Evolutionary conservation across 2,888 invertebrate species (phyloP), one percentile per base, ranked within the genome.

Genomic region (Xiphydria camelus): DNA sequence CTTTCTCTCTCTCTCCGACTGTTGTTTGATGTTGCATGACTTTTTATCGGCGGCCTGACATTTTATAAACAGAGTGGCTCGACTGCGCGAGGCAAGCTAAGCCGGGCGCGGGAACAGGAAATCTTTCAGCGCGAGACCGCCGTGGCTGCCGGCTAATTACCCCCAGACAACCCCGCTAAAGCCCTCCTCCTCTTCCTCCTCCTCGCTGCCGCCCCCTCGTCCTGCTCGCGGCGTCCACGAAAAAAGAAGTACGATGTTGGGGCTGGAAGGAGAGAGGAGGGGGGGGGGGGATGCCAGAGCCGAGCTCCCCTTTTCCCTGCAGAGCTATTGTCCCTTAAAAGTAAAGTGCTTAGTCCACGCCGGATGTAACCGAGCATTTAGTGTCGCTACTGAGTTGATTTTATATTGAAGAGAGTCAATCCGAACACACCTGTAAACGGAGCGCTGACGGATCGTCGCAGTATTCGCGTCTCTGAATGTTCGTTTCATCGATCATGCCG

Each of bases 21-120:
- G 59, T 50, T 64, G 71, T 63, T 76, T 73, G 75, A 75, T 74
- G 76, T 78, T 68, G 76, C 77, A 70, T 78, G 77, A 70, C 74
- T 79, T 79, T 80, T 80, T 79, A 80, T 79, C 74, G 77, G 76
- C 68, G 68, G 66, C 61, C 71, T 80, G 80, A 79, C 79, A 79
- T 80, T 80, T 80, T 70, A 68, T 68, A 69, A 73, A 70, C 67
- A 66, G 56, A 54, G 53, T 45, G 46, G 49, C 57, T 53, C 41
- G 48, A 49, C 35, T 15, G 49, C 50, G 7, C 37, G 29, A 25
- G 2, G 17, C 37, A 32, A 48, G 53, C 41, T 53, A 48, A 41
- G 49, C 47, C 43, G 19, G 45, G 54, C 50, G 47, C 47, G 52
- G 49, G 47, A 44, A 47, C 44, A 45, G 54, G 45, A 59, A 60